Percentiles rank a stretch among this genome's conserved stretches.
Evolutionary conservation across 1,140 invertebrate species (phyloP).

Genomic region (Lepidurus couesii): DNA sequence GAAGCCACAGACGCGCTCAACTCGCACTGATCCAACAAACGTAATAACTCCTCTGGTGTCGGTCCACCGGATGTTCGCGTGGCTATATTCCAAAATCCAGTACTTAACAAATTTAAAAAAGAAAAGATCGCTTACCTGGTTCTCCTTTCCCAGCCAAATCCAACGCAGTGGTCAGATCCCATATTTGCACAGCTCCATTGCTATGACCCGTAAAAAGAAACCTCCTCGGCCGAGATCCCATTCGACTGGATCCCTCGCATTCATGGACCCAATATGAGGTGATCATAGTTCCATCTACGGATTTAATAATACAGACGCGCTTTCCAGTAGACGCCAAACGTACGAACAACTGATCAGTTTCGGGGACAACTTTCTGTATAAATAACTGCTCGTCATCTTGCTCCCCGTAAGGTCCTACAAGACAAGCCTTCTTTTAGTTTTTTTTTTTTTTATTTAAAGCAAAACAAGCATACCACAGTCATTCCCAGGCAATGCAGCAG

Average conservation of each 20-base stretch:
- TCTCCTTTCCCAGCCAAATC: slow-evolving; percentile 67
- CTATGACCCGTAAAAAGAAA: slow-evolving; percentile 93
- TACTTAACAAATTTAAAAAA: neutral
- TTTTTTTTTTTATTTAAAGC: slow-evolving; percentile 11
- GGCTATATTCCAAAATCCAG: slow-evolving; percentile 34
- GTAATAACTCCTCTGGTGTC: slow-evolving; percentile 78
- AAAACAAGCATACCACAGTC: slow-evolving; percentile 60
- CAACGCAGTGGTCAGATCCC: slow-evolving; percentile 93
- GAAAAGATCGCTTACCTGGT: slow-evolving; percentile 48
- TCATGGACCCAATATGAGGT: slow-evolving; percentile 95
- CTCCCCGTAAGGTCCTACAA: slow-evolving; percentile 85
- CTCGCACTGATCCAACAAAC: slow-evolving; percentile 88
- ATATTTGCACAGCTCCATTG: slow-evolving; percentile 94
- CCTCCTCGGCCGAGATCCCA: slow-evolving; percentile 80
- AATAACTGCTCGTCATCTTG: slow-evolving; percentile 97
- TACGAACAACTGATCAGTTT: slow-evolving; percentile 91
- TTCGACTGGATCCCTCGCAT: slow-evolving; percentile 87
- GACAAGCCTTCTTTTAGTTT: neutral
- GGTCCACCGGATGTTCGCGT: slow-evolving; percentile 70
- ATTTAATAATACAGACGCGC: slow-evolving; percentile 88
- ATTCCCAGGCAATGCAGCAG: slow-evolving; percentile 67
- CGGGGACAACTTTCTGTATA: slow-evolving; percentile 93
- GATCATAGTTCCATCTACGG: slow-evolving; percentile 89
- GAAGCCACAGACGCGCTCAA: slow-evolving; percentile 73
- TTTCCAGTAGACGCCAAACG: slow-evolving; percentile 90